These are phyloP conservation scores for Drosophila mimica DNA, from an alignment of 2,888 invertebrate genomes.

Conservation along the genomic window DNA sequence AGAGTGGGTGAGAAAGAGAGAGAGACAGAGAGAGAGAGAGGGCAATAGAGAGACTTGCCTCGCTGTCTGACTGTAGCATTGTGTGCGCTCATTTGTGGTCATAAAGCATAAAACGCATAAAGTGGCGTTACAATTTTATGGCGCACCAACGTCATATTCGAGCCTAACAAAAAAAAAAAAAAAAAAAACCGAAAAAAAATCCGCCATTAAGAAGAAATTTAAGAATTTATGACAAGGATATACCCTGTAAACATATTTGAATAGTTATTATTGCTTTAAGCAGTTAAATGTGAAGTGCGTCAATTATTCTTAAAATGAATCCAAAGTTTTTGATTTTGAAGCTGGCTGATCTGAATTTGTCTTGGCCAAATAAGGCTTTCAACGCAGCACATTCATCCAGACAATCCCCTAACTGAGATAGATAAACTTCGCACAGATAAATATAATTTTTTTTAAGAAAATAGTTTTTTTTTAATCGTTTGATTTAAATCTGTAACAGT, in stretches of 20 bases:
- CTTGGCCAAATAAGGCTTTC: too few species aligned
- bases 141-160: slow-evolving; percentile 61
- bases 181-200: neutral
- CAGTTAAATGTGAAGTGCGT: neutral
- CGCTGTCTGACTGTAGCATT: slow-evolving; percentile 52
- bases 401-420: too few species aligned
- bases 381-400: too few species aligned
- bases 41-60: slow-evolving; percentile 23
- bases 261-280: neutral
- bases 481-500: neutral
- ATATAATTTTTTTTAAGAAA: neutral
- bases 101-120: slow-evolving; percentile 82
- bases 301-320: neutral
- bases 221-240: neutral
- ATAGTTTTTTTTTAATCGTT: neutral
- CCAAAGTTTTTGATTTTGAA: neutral
- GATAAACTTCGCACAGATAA: neutral
- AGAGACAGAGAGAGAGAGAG: neutral
- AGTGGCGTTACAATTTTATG: slow-evolving; percentile 81
- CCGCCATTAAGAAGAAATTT: neutral
- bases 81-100: slow-evolving; percentile 75
- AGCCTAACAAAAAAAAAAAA: slow-evolving; percentile 45
- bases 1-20: neutral
- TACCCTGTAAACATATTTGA: slow-evolving; percentile 9
- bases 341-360: too few species aligned